phyloP scores from a whole-genome alignment of 2,888 invertebrate genomes.

The Mactromeris polynyma region DNA sequence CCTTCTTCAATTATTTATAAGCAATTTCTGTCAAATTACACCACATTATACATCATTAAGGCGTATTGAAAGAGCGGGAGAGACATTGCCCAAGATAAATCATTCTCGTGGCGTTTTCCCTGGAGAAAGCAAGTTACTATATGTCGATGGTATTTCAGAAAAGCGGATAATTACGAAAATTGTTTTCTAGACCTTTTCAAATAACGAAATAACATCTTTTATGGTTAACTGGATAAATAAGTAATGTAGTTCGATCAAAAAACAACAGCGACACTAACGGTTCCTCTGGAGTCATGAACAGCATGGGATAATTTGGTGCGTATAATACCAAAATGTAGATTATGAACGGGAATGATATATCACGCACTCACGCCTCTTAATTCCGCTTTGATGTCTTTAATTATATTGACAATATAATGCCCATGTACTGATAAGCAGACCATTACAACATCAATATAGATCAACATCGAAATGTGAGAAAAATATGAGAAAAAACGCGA shows the following conservation, averaged over 20 bases:
- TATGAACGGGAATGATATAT: background rate
- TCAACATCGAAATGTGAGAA: background rate
- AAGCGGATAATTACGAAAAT: slow-evolving; percentile 63
- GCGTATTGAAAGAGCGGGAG: slow-evolving; percentile 54
- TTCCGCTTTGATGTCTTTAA: slow-evolving; percentile 8
- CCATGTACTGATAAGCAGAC: slow-evolving; percentile 1
- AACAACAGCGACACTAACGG: slow-evolving; percentile 14
- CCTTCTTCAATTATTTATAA: slow-evolving; percentile 71
- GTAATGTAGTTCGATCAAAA: slow-evolving; percentile 32
- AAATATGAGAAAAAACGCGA: background rate
- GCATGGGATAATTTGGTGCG: background rate
- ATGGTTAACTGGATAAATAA: slow-evolving; percentile 56
- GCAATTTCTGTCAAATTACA: slow-evolving; percentile 67
- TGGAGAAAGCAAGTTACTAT: slow-evolving; percentile 51
- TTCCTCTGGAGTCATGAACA: background rate
- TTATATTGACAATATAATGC: slow-evolving; percentile 13
- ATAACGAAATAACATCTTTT: slow-evolving; percentile 55
- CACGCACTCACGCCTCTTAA: background rate
- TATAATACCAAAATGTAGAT: slow-evolving; percentile 1
- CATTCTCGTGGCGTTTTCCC: slow-evolving; percentile 56
- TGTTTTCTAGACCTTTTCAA: slow-evolving; percentile 58
- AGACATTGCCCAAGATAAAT: slow-evolving; percentile 57
- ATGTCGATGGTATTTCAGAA: slow-evolving; percentile 60
- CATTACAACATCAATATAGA: background rate
- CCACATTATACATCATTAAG: slow-evolving; percentile 55